Conservation (phyloP, 2,113 vertebrate species). For the Gnathonemus longibarbis region DNA sequence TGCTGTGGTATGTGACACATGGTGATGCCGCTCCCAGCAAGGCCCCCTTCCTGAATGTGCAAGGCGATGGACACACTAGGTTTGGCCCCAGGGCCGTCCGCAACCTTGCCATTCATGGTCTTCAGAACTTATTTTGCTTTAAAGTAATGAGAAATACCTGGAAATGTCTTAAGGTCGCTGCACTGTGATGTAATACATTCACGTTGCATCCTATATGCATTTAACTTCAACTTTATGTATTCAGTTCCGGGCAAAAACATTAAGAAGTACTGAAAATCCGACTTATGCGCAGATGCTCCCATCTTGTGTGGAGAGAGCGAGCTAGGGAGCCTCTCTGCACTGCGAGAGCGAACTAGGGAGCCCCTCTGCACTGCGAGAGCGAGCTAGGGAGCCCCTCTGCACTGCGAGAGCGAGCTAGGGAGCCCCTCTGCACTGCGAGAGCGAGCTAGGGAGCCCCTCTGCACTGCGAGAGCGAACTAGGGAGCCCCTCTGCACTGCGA, state of each 20-base stretch:
- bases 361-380: no score
- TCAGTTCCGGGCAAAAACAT: neutral
- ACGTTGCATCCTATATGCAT: neutral
- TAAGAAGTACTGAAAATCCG: neutral
- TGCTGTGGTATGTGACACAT: conserved; percentile 1
- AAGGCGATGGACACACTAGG: neutral
- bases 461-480: no score
- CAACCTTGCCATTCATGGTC: neutral
- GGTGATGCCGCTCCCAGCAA: neutral
- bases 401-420: no score
- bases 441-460: no score
- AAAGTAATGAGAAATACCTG: neutral
- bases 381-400: no score
- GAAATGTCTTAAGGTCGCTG: neutral
- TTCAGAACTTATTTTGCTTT: neutral
- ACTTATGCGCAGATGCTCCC: neutral
- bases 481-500: no score
- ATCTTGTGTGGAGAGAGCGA: neutral
- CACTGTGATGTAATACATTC: neutral
- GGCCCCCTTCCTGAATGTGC: neutral
- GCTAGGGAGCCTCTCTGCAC: no score
- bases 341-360: no score
- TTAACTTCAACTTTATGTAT: neutral
- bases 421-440: no score
- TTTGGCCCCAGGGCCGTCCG: neutral